Evolutionary conservation across 1,140 invertebrate genomes (phyloP), one percentile per base, ranked within the genome.

Genomic region (Drosophila asahinai): DNA sequence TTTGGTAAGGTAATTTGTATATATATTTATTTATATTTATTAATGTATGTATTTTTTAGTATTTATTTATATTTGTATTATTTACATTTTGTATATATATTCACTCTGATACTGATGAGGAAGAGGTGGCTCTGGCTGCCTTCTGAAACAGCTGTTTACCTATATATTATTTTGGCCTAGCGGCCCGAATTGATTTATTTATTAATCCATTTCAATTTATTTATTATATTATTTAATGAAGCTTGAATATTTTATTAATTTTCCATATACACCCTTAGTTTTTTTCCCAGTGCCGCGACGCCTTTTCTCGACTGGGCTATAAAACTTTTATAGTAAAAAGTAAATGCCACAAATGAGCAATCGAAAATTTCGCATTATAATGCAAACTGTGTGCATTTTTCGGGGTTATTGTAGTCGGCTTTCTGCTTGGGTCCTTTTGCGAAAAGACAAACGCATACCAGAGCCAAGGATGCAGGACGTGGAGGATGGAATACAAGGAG

Each of bases 321-420:
- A 90, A 90, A 90, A 89, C 78, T 90, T 90, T 90, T 90, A 90
- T 90, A 90, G 86, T 86, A 90, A 90, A 90, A 90, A 82, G 86
- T 90, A 90, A 90, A 90, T 90, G 86, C 86, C 86, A 90, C 86
- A 90, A 90, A 90, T 90, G 86, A 90, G 86, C 86, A 90, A 90
- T 90, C 86, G 86, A 90, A 90, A 90, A 90, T 90, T 87, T 90
- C 86, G 86, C 86, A 90, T 90, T 90, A 90, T 90, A 90, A 90
- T 90, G 86, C 86, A 90, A 90, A 86, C 86, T 90, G 86, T 90
- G 86, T 90, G 86, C 86, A 90, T 90, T 90, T 90, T 87, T 87
- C 84, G 84, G 70, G 84, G 84, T 81, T 87, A 87, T 87, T 87
- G 84, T 87, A 87, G 84, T 87, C 81, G 68, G 58, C 64, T 81